Evolutionary conservation across 2,797 vertebrate genomes (phyloP), one percentile per base, ranked within the genome.

Genomic region (Staurois parvus): DNA sequence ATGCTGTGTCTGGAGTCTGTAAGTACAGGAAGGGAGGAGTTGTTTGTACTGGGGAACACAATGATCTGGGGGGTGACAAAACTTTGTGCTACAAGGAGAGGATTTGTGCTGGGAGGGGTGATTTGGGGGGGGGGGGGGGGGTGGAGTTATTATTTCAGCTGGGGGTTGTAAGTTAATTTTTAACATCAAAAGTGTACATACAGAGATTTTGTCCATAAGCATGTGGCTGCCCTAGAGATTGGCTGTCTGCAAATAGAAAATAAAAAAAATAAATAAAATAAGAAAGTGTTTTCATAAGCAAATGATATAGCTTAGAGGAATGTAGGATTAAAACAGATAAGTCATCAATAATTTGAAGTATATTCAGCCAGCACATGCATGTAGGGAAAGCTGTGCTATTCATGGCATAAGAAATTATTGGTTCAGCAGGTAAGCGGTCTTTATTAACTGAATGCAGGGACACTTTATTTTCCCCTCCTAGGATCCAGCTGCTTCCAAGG

Each of bases 401-500:
- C 56, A 42, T 79, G 30, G 62, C 56, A 48, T 19, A 19, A 52
- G 67, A 68, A 78, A 59, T 83, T 68, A 79, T 68, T 73, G 32
- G 32, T 68, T 73, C 80, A 83, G 76, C 56, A 79, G 81, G 79
- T 77, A 78, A 72, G 70, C 74, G 45, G 37, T 75, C 26, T 72
- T 83, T 83, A 73, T 73, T 86, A 67, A 67, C 48, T 74, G 40
- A 42, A 72, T 79, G 48, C 42, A 69, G 80, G 29, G 85, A 78
- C 52, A 83, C 67, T 74, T 72, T 28, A 87, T 79, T 87, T 74
- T 79, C 76, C 70, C 83, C 13, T 21, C 59, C 75, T 69, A 87
- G 64, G 70, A 83, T 83, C 81, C 76, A 87, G 81, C 85, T 87
- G 85, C 76, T 83, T 29, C 40, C 67, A 66, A 75, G 79, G 76